Evolutionary conservation across 2,113 vertebrate species (phyloP), one percentile per base, ranked within the genome.

Genomic region (Pardalotus punctatus): DNA sequence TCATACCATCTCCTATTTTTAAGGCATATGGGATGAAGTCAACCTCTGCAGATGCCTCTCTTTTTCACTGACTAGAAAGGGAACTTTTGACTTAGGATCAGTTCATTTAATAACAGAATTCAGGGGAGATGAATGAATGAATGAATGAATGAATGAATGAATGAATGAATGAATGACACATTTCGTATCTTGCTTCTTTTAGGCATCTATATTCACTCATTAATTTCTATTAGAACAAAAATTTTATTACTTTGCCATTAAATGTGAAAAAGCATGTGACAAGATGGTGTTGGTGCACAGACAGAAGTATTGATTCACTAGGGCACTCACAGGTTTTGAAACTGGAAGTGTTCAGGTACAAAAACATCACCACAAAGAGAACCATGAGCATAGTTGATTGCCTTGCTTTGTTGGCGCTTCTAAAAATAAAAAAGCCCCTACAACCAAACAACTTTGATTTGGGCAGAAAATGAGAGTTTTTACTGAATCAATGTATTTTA

Each of bases 381-480:
- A 56, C 12, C 1, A 2, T 43, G 9, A 56, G 23, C 21, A 12
- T 6, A 47, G 23, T 14, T 0, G 1, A 14, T 71, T 56, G 38
- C 9, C 28, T 76, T 82, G n/a, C 3, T 56, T 88, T 74, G n/a
- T 88, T 74, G n/a, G 10, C 24, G 76, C 14, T 48, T 87, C 50
- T 42, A 10, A 78, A 91, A 78, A 10, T 17, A 28, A 33, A 45
- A 28, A 64, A 15, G 13, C 18, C 5, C 3, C 14, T 54, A 21
- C 28, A 31, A 56, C 3, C 11, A 77, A 51, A 14, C 10, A 48
- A 36, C 1, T 25, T 77, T 57, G 18, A 33, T 77, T 28, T 43
- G 5, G 5, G 14, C 9, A 65, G 13, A 88, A 69, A 90, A 92
- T 48, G 4, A 57, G 27, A 65, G 33, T 27, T 81, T 92, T 72